phyloP scores from a whole-genome alignment of 2,113 vertebrate genomes.

The Prionailurus bengalensis region DNA sequence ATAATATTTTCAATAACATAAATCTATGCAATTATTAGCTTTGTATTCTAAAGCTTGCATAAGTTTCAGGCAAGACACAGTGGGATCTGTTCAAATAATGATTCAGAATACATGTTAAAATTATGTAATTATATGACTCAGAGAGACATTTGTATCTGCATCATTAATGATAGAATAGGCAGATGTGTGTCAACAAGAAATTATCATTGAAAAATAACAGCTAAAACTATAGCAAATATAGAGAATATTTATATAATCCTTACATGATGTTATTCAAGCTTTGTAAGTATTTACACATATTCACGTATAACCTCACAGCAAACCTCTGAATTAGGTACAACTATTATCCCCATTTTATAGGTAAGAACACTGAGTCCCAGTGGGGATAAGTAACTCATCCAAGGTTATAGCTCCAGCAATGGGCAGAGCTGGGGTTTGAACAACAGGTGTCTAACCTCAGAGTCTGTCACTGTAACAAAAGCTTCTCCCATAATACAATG shows the following conservation, averaged over 20 bases:
- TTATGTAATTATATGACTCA: not conserved
- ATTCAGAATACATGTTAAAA: not conserved
- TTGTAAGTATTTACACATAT: not conserved
- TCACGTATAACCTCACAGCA: not conserved
- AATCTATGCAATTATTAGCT: not conserved
- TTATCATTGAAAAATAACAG: conserved; percentile 13
- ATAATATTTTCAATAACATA: not conserved
- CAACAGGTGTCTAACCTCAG: not conserved
- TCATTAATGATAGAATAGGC: not conserved
- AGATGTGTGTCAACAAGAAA: conserved; percentile 20
- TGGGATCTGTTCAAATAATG: not conserved
- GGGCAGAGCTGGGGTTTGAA: not conserved
- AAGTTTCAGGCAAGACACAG: not conserved
- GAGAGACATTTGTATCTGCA: not conserved
- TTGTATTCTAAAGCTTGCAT: not conserved
- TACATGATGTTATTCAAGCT: not conserved
- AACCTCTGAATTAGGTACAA: not conserved
- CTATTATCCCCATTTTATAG: not conserved
- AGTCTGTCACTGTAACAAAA: not conserved
- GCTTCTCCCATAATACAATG: not conserved
- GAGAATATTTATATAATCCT: not conserved
- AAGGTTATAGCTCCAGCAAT: not conserved
- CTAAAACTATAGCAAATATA: not conserved
- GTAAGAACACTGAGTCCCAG: not conserved
- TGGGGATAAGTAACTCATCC: not conserved